These are phyloP conservation scores for Dryomyza anilis DNA, from an alignment of 2,888 invertebrate species.

Conservation along the genomic window DNA sequence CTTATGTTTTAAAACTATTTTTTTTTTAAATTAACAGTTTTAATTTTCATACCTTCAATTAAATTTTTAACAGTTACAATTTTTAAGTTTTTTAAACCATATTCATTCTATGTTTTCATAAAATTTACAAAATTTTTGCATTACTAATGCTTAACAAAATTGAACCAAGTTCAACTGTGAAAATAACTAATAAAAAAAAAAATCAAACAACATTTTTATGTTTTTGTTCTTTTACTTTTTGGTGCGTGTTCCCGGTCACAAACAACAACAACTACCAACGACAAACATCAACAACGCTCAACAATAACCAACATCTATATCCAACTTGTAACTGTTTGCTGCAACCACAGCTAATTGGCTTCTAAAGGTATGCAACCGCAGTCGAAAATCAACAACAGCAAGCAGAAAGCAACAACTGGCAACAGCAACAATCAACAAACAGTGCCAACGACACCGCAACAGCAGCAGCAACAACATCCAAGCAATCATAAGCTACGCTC, in stretches of 20 bases:
- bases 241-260: conserved; percentile 24
- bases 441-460: conserved; percentile 38
- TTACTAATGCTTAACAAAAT: too few relatives aligned
- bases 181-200: conserved; percentile 4
- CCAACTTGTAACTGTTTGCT: conserved; percentile 21
- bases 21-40: too few relatives aligned
- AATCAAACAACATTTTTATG: conserved; percentile 32
- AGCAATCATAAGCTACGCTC: conserved; percentile 28
- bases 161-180: too few relatives aligned
- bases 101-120: too few relatives aligned
- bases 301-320: too few relatives aligned
- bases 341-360: conserved; percentile 52
- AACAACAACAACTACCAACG: conserved; percentile 24
- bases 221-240: conserved; percentile 37
- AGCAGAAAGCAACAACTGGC: conserved; percentile 48
- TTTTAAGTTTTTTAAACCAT: too few relatives aligned
- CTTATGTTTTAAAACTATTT: too few relatives aligned
- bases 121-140: neutral
- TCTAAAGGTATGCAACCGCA: conserved; percentile 62
- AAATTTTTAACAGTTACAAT: too few relatives aligned
- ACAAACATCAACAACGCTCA: conserved; percentile 36
- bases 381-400: conserved; percentile 59
- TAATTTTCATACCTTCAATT: too few relatives aligned
- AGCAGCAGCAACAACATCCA: conserved; percentile 30
- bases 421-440: conserved; percentile 37